Percentiles rank a stretch among this genome's conserved stretches.
These are phyloP conservation scores for Amaurobius ferox DNA, from an alignment of 2,888 invertebrate genomes.

Conservation along the genomic window DNA sequence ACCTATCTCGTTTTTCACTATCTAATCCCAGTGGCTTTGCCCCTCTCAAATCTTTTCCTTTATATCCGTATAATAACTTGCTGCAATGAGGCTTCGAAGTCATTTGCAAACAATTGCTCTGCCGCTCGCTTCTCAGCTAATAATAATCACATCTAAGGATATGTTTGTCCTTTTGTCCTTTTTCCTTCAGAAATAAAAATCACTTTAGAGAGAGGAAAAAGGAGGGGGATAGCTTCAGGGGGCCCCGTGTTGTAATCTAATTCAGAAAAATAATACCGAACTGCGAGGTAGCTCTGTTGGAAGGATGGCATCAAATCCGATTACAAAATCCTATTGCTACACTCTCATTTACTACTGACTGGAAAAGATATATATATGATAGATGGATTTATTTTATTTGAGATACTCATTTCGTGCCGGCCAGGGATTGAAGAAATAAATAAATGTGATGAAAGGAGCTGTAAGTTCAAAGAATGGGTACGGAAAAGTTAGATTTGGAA, in stretches of 20 bases:
- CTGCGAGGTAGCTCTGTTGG: slow-evolving; percentile 38
- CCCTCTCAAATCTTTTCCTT: slow-evolving; percentile 13
- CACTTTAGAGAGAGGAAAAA: slow-evolving; percentile 28
- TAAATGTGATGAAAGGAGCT: slow-evolving; percentile 29
- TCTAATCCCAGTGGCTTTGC: slow-evolving; percentile 52
- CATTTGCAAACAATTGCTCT: slow-evolving; percentile 69
- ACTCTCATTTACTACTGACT: slow-evolving; percentile 61
- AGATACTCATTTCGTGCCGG: slow-evolving; percentile 39
- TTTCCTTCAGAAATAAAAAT: slow-evolving; percentile 17
- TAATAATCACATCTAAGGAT: slow-evolving; percentile 60
- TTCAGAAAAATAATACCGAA: slow-evolving; percentile 64
- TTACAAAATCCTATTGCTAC: slow-evolving; percentile 68
- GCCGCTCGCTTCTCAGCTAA: slow-evolving; percentile 45
- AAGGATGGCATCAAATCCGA: slow-evolving; percentile 65
- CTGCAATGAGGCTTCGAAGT: slow-evolving; percentile 51
- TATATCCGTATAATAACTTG: slow-evolving; percentile 41
- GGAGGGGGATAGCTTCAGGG: slow-evolving; percentile 39
- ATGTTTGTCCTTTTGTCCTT: slow-evolving; percentile 45
- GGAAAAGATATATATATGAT: slow-evolving; percentile 2
- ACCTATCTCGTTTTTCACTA: slow-evolving; percentile 26
- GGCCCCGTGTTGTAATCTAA: slow-evolving; percentile 60
- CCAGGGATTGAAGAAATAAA: slow-evolving; percentile 56
- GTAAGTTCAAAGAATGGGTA: neutral
- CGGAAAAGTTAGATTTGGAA: slow-evolving; percentile 5
- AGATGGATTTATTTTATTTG: slow-evolving; percentile 48